Conservation (phyloP, 2,113 vertebrate species). For the Cyprichromis sp. region DNA sequence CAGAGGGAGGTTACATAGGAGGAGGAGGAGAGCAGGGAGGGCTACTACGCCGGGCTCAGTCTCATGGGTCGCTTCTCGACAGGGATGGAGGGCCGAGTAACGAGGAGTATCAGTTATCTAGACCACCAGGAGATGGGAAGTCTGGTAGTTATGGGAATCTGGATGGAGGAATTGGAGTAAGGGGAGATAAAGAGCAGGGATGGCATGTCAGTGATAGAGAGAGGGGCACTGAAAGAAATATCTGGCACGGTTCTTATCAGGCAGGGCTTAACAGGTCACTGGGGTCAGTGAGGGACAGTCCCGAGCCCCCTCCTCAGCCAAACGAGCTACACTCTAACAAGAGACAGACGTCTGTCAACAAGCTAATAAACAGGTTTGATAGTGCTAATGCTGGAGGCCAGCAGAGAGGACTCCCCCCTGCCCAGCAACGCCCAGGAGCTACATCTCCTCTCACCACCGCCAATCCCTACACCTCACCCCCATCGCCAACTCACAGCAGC, state of each 20-base stretch:
- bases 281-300: slow-evolving; percentile 14
- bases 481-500: slow-evolving; percentile 58
- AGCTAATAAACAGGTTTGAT: slow-evolving; percentile 75
- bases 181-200: slow-evolving; percentile 9
- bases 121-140: slow-evolving; percentile 71
- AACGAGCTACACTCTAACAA: slow-evolving; percentile 19
- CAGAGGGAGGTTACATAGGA: not conserved
- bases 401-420: slow-evolving; percentile 59
- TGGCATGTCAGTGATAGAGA: not conserved
- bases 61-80: slow-evolving; percentile 79
- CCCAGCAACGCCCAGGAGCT: slow-evolving; percentile 49
- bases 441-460: not conserved
- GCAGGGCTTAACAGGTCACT: slow-evolving; percentile 36
- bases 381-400: slow-evolving; percentile 42
- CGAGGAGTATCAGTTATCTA: slow-evolving; percentile 51
- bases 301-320: slow-evolving; percentile 12
- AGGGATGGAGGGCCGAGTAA: slow-evolving; percentile 29
- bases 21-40: slow-evolving; percentile 44
- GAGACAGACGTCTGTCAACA: slow-evolving; percentile 70
- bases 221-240: slow-evolving; percentile 17
- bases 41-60: slow-evolving; percentile 75
- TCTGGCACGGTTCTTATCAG: slow-evolving; percentile 18
- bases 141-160: slow-evolving; percentile 63
- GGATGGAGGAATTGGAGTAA: slow-evolving; percentile 38
- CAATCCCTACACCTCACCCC: slow-evolving; percentile 44